Conservation (phyloP, 2,888 invertebrate species). For the Trachelus tabidus region DNA sequence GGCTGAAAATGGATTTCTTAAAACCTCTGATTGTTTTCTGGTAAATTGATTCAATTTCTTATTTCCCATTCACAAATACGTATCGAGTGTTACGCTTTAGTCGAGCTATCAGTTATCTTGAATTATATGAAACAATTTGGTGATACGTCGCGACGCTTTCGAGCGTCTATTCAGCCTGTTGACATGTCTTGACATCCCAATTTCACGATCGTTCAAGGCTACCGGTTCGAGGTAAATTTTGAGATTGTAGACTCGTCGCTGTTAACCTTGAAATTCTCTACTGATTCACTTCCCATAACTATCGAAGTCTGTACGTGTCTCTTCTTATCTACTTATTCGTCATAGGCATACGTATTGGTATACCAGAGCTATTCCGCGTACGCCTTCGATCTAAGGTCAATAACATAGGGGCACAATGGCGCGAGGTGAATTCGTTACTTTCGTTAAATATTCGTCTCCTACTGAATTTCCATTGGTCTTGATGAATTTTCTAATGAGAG, state of each 20-base stretch:
- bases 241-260: slow-evolving; percentile 1
- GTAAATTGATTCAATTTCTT: background rate
- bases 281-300: background rate
- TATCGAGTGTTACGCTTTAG: background rate
- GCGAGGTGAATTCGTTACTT: background rate
- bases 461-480: background rate
- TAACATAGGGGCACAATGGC: slow-evolving; percentile 18
- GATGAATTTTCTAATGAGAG: background rate
- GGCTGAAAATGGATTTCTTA: background rate
- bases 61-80: background rate
- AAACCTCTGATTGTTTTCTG: background rate
- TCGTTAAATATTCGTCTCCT: background rate
- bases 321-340: background rate
- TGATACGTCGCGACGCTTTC: background rate
- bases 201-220: slow-evolving; percentile 1
- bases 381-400: slow-evolving; percentile 17
- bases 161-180: background rate
- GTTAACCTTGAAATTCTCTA: background rate
- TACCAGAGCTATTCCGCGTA: background rate
- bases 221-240: slow-evolving; percentile 3
- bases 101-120: background rate
- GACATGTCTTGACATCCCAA: background rate
- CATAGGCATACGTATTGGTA: slow-evolving; percentile 6
- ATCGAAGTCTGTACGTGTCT: background rate
- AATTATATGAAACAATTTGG: background rate